Percentiles rank a stretch among this genome's conserved stretches.
These are phyloP conservation scores for Pygathrix nemaeus DNA, from an alignment of 2,113 vertebrate species.

Conservation along the genomic window DNA sequence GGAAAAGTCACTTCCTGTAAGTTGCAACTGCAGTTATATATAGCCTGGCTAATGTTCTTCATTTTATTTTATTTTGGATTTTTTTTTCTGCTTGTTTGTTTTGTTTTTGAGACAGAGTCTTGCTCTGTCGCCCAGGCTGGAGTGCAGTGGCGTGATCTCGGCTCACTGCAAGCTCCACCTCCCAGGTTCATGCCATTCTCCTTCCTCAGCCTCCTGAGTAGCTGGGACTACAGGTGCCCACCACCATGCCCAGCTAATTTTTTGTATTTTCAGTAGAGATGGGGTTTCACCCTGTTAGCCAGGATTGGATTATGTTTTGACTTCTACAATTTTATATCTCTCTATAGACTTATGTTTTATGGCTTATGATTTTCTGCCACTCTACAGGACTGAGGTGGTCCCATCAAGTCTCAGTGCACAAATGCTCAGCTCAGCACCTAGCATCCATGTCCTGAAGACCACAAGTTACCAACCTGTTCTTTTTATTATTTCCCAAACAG, in stretches of 20 bases:
- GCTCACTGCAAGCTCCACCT: too few species aligned
- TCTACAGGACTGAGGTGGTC: background rate
- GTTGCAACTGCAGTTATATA: background rate
- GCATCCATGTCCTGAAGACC: rapidly evolving
- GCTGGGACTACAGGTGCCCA: too few species aligned
- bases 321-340: background rate
- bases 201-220: too few species aligned
- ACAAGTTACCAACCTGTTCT: slow-evolving; percentile 87
- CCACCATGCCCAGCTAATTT: too few species aligned
- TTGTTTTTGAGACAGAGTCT: too few species aligned
- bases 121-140: too few species aligned
- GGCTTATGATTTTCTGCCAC: background rate
- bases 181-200: too few species aligned
- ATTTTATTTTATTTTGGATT: background rate
- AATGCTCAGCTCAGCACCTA: background rate
- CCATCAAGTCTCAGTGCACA: background rate
- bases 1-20: background rate
- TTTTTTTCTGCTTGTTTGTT: too few species aligned
- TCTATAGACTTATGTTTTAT: background rate
- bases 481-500: slow-evolving; percentile 95
- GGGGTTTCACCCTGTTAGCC: too few species aligned
- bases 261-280: too few species aligned
- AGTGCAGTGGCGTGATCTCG: too few species aligned
- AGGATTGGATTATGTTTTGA: background rate
- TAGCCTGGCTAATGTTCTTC: background rate